Evolutionary conservation across 1,140 invertebrate genomes (phyloP), one percentile per base, ranked within the genome.

Genomic region (Leptinotarsa lineolata): DNA sequence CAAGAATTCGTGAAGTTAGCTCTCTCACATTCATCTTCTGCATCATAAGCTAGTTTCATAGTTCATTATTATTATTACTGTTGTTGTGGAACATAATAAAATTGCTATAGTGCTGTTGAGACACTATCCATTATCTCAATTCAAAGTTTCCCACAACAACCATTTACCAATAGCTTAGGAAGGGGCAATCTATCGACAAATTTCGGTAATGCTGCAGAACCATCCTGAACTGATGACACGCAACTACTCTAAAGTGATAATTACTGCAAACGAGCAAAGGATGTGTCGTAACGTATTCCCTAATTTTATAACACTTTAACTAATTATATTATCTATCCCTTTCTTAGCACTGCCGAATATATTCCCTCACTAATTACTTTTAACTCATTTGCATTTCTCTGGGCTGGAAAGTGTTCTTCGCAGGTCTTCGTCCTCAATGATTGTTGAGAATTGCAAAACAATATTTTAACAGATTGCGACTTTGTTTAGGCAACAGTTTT

Each of bases 251-350:
- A 54, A 54, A 54, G 48, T 54, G 48, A 18, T 54, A 18, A 16
- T 16, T 18, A 15, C 48, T 54, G 48, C 15, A 54, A 54, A 54
- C n/a, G 48, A 54, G n/a, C n/a, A 54, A 6, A 18, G 48, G n/a
- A 54, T 54, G 48, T 54, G 48, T 54, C 48, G 48, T 18, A 54
- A 18, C 48, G 48, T 54, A 54, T 54, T 54, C 48, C 48, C 48
- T 54, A 54, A 54, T 54, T 18, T 16, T 54, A 54, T 54, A 54
- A 54, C 48, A 54, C 48, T 54, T 54, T 54, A 18, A 12, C 16
- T 54, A n/a, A 54, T 54, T 18, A 54, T 54, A 18, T 54, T 54
- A 54, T 54, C 48, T 54, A 54, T 13, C 48, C 48, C 48, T 54
- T 54, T 54, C 48, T 54, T 54, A 54, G 48, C 16, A 15, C n/a